These are phyloP conservation scores for Phrynocephalus versicolor DNA, from an alignment of 2,113 vertebrate species.

Conservation along the genomic window DNA sequence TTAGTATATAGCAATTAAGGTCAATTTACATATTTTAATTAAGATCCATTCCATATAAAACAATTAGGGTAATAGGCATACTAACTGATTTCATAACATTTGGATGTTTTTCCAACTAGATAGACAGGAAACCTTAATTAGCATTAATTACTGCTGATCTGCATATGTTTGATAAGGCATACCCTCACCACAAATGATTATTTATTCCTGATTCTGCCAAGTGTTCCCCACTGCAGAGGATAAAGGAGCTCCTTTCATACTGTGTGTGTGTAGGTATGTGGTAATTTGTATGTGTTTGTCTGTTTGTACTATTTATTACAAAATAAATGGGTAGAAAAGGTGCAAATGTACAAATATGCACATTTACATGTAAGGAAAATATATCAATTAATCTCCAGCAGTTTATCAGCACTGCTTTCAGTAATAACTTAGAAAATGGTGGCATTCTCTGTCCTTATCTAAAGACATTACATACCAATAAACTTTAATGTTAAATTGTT, in stretches of 20 bases:
- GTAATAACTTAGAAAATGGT: slow-evolving; percentile 42
- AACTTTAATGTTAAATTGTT: slow-evolving; percentile 9
- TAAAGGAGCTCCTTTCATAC: slow-evolving; percentile 78
- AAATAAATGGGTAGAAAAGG: slow-evolving; percentile 70
- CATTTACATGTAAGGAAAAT: slow-evolving; percentile 66
- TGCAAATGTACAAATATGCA: slow-evolving; percentile 64
- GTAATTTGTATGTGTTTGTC: slow-evolving; percentile 77
- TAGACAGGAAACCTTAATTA: slow-evolving; percentile 91
- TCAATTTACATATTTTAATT: slow-evolving; percentile 94
- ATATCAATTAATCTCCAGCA: slow-evolving; percentile 61
- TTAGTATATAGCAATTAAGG: slow-evolving; percentile 90
- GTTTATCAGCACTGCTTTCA: slow-evolving; percentile 53
- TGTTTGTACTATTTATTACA: slow-evolving; percentile 73
- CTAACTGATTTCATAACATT: slow-evolving; percentile 94
- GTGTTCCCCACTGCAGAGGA: slow-evolving; percentile 77
- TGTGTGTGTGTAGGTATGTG: slow-evolving; percentile 79
- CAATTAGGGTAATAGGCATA: slow-evolving; percentile 90
- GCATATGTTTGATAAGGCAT: slow-evolving; percentile 93
- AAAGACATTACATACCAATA: slow-evolving; percentile 18
- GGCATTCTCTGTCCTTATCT: slow-evolving; percentile 32
- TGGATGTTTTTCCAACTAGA: slow-evolving; percentile 87
- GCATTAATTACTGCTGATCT: slow-evolving; percentile 93
- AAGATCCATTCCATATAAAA: slow-evolving; percentile 91
- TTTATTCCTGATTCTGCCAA: slow-evolving; percentile 85
- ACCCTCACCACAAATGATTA: slow-evolving; percentile 87